Percentiles rank a stretch among this genome's conserved stretches.
Evolutionary conservation across 2,113 vertebrate genomes (phyloP).

Genomic region (Chunga burmeisteri): DNA sequence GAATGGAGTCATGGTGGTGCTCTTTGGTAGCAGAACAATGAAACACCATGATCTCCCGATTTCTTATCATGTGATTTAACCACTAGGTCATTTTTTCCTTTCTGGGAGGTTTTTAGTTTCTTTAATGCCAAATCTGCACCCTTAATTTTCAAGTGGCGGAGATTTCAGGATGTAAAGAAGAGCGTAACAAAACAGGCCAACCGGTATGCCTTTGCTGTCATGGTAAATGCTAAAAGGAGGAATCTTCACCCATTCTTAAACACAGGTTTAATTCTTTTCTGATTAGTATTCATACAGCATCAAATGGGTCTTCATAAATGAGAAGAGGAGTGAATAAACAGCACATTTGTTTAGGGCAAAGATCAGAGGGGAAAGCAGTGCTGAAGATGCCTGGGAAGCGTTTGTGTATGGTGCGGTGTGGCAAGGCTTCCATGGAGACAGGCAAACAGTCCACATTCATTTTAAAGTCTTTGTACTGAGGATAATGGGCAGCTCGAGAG

Average conservation of each 20-base stretch:
- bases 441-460: conserved; percentile 31
- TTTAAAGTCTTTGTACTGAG: conserved; percentile 41
- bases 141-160: background rate
- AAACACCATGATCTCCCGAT: background rate
- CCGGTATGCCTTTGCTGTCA: background rate
- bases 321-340: conserved; percentile 23
- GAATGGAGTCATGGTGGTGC: background rate
- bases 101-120: background rate
- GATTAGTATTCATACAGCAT: conserved; percentile 28
- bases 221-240: background rate
- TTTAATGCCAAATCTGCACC: background rate
- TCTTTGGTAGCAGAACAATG: background rate
- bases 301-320: background rate
- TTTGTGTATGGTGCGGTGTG: background rate
- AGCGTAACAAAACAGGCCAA: background rate
- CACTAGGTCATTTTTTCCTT: background rate
- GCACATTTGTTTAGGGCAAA: conserved; percentile 25
- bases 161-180: background rate
- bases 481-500: conserved; percentile 33
- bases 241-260: background rate
- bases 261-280: background rate
- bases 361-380: background rate
- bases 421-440: conserved; percentile 72
- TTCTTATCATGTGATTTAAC: background rate
- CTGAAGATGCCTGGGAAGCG: conserved; percentile 55